Evolutionary conservation across 2,888 invertebrate genomes (phyloP).

Genomic region (Neoaliturus tenellus): DNA sequence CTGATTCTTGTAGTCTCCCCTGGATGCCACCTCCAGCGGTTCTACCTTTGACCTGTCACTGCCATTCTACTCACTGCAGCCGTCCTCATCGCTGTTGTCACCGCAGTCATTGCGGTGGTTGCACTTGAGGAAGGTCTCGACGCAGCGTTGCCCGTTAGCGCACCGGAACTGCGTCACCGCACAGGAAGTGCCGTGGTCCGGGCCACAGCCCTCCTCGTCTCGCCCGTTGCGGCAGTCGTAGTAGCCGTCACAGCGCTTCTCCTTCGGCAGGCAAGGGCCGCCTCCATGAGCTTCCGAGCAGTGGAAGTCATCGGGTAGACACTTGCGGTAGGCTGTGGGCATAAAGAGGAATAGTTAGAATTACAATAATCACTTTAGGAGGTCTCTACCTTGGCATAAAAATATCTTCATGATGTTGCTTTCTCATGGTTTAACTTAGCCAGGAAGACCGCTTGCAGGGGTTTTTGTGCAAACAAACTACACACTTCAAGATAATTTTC

Average conservation of each 20-base stretch:
- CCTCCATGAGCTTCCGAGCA: conserved; percentile 78
- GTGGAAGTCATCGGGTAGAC: conserved; percentile 88
- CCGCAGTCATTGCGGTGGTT: conserved; percentile 95
- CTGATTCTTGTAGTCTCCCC: no score
- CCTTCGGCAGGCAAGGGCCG: conserved; percentile 91
- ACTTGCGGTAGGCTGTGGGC: conserved; percentile 90
- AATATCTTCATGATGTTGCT: no score
- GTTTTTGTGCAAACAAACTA: no score
- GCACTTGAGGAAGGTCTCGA: conserved; percentile 86
- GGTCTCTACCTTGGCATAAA: no score
- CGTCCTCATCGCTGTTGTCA: conserved; percentile 92
- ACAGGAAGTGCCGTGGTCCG: conserved; percentile 75
- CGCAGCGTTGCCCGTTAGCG: conserved; percentile 86
- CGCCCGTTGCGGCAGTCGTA: conserved; percentile 91
- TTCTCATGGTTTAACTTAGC: no score
- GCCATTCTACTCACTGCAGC: conserved; percentile 87
- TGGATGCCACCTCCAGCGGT: no score
- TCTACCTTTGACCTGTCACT: no score
- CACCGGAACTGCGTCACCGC: conserved; percentile 92
- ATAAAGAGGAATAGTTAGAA: no score
- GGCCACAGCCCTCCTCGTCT: conserved; percentile 85
- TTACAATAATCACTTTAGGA: no score
- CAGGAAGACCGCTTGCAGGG: no score
- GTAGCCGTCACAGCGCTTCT: conserved; percentile 94
- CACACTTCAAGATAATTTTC: no score